Evolutionary conservation across 2,888 invertebrate genomes (phyloP), one percentile per base, ranked within the genome.

Genomic region (Melieria crassipennis): DNA sequence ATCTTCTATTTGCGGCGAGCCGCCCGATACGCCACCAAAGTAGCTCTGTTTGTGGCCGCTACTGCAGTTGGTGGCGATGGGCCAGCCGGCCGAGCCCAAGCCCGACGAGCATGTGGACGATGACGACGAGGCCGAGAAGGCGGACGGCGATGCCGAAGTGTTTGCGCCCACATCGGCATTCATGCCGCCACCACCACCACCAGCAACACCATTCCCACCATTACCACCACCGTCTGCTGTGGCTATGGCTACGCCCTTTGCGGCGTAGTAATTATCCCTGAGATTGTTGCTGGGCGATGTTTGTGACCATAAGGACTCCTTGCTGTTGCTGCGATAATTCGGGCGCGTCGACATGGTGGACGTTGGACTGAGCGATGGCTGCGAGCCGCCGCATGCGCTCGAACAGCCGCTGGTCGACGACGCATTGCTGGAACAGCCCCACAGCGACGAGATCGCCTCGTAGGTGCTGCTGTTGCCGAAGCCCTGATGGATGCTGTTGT

Each of bases 281-380:
- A 80, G 80, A 79, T 81, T 79, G 74, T 63, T 70, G 72, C 70
- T 76, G 74, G 86, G 85, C 73, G 87, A 86, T 47, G 83, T 82
- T 77, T 85, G 85, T 13, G 84, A 80, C 85, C 87, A 86, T 46
- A 87, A 80, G 72, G 84, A 81, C 77, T 87, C 87, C 78, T 87
- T 87, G 78, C 86, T 85, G 77, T 85, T 84, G 75, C 83, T 83
- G 78, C 81, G 81, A 77, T 81, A 80, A 71, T 82, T 81, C 55
- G 73, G 75, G 6, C n/a, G 69, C 61, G 65, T 70, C 65, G 80
- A 78, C 50, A 78, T 76, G 16, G 76, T 75, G 69, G 81, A 84
- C 48, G 82, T 85, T 62, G 86, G 86, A 71, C 86, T 86, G 30
- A 85, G 72, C 73, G 85, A 85, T 7, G 85, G 85, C 78, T 85